Evolutionary conservation across 2,113 vertebrate species (phyloP).

Genomic region (pig (Sus scrofa)): T2T-Sscrofa CM000823.6:61081501-61082000

Average conservation of each 20-base stretch:
- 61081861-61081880: neutral
- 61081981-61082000: neutral
- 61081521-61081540: neutral
- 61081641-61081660: neutral
- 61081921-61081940: neutral
- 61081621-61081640: neutral
- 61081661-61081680: neutral
- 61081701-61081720: neutral
- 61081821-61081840: neutral
- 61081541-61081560: neutral
- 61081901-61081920: neutral
- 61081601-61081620: neutral
- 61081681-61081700: neutral
- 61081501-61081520: neutral
- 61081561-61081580: neutral
- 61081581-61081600: neutral
- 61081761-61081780: neutral
- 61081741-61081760: neutral
- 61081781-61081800: neutral
- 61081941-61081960: neutral
- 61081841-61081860: neutral
- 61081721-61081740: neutral
- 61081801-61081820: neutral
- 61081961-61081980: slow-evolving; percentile 2
- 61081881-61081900: slow-evolving; percentile 44